Base-by-base conservation (phyloP, 1,140 invertebrate species). In the Varroa destructor region DNA sequence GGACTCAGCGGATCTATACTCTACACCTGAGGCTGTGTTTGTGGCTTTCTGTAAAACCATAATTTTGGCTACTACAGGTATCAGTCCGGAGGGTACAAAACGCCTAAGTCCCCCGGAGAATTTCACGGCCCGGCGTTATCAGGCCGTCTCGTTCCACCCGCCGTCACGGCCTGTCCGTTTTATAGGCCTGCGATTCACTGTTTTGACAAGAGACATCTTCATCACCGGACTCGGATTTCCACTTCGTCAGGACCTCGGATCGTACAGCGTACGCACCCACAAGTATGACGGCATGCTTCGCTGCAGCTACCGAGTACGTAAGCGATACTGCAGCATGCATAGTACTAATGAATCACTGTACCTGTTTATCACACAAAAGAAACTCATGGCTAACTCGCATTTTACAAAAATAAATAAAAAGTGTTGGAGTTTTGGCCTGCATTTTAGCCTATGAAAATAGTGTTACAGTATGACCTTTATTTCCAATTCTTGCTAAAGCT, bases 191-290 rank as follows among this genome's bases (percentile, higher is more conserved):
- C 74, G 75, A 51, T 77, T 77, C 73, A 73, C 73, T 5, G 76
- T 77, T 10, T 73, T 71, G 54, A 77, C 75, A 72, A 51, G 71
- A 37, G 76, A 77, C 67, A 72, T 77, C 40, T 77, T 76, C 67
- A 61, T 77, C 14, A 73, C 76, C 2, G 77, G 76, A 8, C 72
- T 76, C 36, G 73, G 75, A 6, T 75, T 77, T 64, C 77, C 77
- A 0, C 75, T 77, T 8, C 64, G 77, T 37, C 55, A 77, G 56
- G 76, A 77, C 73, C 72, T 75, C 10, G 74, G 74, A 71, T 75
- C 56, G 40, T 67, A 67, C 61, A 67, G 61, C 8, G 61, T 67
- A 12, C 61, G 61, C 61, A 67, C 61, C 40, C 61, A 67, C 36
- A 67, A 67, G 46, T 67, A 67, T 46, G 61, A 67, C 40, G 61